Evolutionary conservation across 1,140 invertebrate genomes (phyloP).

Genomic region (Temnothorax longispinosus): DNA sequence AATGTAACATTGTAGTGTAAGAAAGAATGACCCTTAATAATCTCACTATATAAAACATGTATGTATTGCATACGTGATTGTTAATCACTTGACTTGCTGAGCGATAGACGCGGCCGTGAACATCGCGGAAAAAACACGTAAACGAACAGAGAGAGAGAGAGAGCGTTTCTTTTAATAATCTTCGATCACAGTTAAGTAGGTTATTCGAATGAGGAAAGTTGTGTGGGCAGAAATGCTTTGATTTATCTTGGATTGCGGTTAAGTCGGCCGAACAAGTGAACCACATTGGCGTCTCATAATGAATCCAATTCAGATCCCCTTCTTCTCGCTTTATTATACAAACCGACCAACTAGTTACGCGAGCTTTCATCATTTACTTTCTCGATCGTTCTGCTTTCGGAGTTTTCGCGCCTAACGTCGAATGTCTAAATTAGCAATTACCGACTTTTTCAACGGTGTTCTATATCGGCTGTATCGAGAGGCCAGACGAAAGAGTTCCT

Average conservation of each 20-base stretch:
- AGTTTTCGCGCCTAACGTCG: conserved; percentile 1
- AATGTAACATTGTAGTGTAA: neutral
- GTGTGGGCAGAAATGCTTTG: neutral
- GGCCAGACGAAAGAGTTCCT: neutral
- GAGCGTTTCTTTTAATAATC: conserved; percentile 7
- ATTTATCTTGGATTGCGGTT: neutral
- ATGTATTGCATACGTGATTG: neutral
- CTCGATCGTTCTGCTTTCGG: conserved; percentile 42
- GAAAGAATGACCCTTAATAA: neutral
- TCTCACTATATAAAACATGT: neutral
- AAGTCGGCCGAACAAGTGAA: conserved; percentile 18
- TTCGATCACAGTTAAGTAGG: conserved; percentile 21
- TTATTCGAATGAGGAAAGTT: conserved; percentile 27
- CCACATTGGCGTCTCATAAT: conserved; percentile 13
- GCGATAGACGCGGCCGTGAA: neutral
- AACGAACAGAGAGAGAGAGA: neutral
- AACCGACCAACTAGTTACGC: conserved; percentile 19
- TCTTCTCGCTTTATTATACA: conserved; percentile 32
- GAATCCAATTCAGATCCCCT: conserved; percentile 19
- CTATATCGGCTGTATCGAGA: neutral
- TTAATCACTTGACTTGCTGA: neutral
- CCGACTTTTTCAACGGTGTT: neutral
- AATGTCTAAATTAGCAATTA: conserved; percentile 37
- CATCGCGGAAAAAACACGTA: neutral
- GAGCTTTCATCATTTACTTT: conserved; percentile 42